Evolutionary conservation across 2,113 vertebrate genomes (phyloP).

Genomic region (Hypomesus transpacificus): DNA sequence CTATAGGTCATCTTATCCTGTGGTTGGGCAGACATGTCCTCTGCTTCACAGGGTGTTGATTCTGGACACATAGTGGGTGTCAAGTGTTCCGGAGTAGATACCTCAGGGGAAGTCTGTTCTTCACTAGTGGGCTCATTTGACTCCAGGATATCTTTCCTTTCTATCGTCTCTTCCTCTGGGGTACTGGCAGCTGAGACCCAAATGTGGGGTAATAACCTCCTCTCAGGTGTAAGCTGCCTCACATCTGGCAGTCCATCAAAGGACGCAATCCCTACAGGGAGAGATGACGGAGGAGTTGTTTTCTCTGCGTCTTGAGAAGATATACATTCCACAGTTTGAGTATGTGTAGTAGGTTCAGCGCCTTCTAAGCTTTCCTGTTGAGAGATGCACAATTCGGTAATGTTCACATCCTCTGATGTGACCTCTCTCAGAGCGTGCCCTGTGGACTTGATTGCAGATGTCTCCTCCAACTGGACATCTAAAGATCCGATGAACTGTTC

Average conservation of each 20-base stretch:
- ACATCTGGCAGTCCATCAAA: constrained; percentile 28
- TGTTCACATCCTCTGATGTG: neutral
- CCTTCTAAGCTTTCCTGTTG: neutral
- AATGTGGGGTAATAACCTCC: constrained; percentile 56
- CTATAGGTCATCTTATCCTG: constrained; percentile 7
- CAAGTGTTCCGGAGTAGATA: constrained; percentile 16
- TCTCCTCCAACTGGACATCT: neutral
- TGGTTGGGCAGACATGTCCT: constrained; percentile 11
- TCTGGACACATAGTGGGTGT: constrained; percentile 6
- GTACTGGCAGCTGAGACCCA: constrained; percentile 67
- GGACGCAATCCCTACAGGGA: constrained; percentile 56
- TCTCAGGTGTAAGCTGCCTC: constrained; percentile 19
- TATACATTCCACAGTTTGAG: neutral
- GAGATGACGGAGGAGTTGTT: constrained; percentile 32
- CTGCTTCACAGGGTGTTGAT: constrained; percentile 14
- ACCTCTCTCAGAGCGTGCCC: constrained; percentile 1
- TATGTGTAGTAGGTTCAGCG: neutral
- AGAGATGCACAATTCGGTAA: neutral
- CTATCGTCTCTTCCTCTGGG: constrained; percentile 52
- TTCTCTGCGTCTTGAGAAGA: constrained; percentile 15
- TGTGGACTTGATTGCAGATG: constrained; percentile 1
- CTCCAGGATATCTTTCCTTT: constrained; percentile 13
- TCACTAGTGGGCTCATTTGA: constrained; percentile 3
- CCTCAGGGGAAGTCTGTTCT: constrained; percentile 9
- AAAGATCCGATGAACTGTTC: too few relatives aligned